Base-by-base conservation (phyloP, 2,113 vertebrate genomes). In the Lampris megalopsis region DNA sequence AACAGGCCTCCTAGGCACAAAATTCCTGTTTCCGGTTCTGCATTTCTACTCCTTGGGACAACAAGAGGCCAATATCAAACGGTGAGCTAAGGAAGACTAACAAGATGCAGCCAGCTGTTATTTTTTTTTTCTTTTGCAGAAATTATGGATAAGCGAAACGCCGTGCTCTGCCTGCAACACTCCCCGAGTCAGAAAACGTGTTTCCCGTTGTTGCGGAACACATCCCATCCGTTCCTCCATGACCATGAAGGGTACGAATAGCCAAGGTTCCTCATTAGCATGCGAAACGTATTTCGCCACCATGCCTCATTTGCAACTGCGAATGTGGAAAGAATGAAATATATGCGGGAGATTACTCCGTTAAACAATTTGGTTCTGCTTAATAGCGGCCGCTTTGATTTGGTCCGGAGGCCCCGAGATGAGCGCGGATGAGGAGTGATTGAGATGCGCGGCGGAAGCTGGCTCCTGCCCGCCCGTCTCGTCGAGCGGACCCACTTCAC, bases 321-420 rank as follows among this genome's bases (percentile, higher is more conserved):
- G 73, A 91, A 88, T 76, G 38, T 71, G 63, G 63, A 77, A 83
- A 86, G 75, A 85, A 87, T 80, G 90, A 81, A 88, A 89, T 93
- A 91, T 92, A 85, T 90, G 80, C 76, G 40, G 78, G 70, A 91
- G 88, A 93, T 92, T 92, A 92, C 75, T 56, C 84, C 63, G 81
- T 94, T 94, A 91, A 94, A 86, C 89, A 87, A 84, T 88, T 89
- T 89, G 67, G 84, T 92, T 93, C 84, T 84, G 89, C 88, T 92
- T 92, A 90, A 93, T 91, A 89, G 90, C 65, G 85, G 71, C 86
- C 87, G 57, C 63, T 91, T 91, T 92, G 87, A 93, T 94, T 90
- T 74, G 82, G 88, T 83, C 71, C 60, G n/a, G 24, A 72, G 79
- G 70, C 73, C 67, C 79, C 63, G 90, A 86, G 89, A 88, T 58